A percentile compares a stretch with the other conserved stretches of the same genome.
phyloP scores from a whole-genome alignment of 2,888 invertebrate genomes.

The Prosopocoilus inquinatus region DNA sequence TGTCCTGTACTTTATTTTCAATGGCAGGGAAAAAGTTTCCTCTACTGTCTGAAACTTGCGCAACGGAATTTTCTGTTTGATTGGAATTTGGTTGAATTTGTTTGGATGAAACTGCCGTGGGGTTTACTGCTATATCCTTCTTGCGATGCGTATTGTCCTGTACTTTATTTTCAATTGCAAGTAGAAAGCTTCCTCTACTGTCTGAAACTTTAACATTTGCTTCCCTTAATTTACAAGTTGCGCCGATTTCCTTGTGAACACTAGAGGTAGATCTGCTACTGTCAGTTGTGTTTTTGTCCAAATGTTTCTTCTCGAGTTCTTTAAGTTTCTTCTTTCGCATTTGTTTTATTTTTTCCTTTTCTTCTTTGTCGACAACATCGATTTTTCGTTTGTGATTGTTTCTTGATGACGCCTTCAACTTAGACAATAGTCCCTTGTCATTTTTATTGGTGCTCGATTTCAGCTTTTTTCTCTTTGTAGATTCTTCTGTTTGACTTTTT shows the following conservation, averaged over 20 bases:
- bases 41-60: not conserved
- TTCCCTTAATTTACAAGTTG: conserved; percentile 19
- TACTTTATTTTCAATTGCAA: conserved; percentile 7
- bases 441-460: conserved; percentile 9
- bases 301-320: conserved; percentile 44
- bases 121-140: not conserved
- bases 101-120: too few species aligned
- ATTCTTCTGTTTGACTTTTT: not conserved
- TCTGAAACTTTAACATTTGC: conserved; percentile 41
- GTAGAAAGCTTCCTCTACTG: conserved; percentile 28
- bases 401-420: conserved; percentile 12
- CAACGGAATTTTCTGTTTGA: too few species aligned
- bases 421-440: conserved; percentile 11
- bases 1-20: not conserved
- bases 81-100: too few species aligned
- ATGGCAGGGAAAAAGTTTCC: conserved; percentile 21
- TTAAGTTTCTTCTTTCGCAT: conserved; percentile 55
- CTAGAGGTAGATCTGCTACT: conserved; percentile 34
- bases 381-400: conserved; percentile 1
- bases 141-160: not conserved
- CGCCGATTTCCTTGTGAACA: too few species aligned
- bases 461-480: not conserved
- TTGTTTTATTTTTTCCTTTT: conserved; percentile 37
- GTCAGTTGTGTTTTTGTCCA: conserved; percentile 25
- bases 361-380: conserved; percentile 14